Conservation (phyloP, 2,888 invertebrate genomes). For the Drosophila bunnanda region DNA sequence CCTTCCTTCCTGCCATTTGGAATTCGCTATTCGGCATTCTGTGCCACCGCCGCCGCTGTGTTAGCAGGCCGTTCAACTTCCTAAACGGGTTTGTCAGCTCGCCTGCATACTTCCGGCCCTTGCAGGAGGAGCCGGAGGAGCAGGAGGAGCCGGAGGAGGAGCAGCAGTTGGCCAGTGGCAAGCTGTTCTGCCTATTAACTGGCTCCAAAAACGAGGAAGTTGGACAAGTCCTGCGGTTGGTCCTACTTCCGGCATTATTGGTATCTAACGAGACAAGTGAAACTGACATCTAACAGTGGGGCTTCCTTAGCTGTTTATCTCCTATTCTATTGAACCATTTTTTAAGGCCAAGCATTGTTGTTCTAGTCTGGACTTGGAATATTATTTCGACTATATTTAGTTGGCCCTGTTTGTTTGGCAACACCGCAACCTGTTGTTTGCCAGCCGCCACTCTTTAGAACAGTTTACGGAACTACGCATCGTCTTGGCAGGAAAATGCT, state of each 20-base stretch:
- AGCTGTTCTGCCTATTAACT: slow-evolving; percentile 19
- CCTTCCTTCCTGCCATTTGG: slow-evolving; percentile 57
- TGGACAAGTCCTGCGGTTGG: background rate
- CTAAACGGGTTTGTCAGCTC: slow-evolving; percentile 59
- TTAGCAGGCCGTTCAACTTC: slow-evolving; percentile 45
- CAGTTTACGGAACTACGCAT: slow-evolving; percentile 24
- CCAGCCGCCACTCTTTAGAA: slow-evolving; percentile 11
- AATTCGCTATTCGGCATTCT: background rate
- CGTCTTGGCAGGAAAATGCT: slow-evolving; percentile 26
- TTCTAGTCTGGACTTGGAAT: fast-evolving
- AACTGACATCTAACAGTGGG: background rate
- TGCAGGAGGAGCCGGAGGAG: background rate
- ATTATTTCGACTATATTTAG: background rate
- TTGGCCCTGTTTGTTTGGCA: background rate
- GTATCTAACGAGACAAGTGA: slow-evolving; percentile 14
- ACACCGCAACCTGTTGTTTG: slow-evolving; percentile 32
- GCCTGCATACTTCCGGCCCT: slow-evolving; percentile 35
- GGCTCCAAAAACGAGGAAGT: background rate
- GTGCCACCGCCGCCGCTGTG: no score
- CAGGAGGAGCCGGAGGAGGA: background rate
- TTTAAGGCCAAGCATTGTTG: background rate
- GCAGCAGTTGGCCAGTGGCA: background rate
- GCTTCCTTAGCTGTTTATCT: slow-evolving; percentile 3
- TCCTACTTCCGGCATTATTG: slow-evolving; percentile 13
- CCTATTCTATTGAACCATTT: background rate